These are phyloP conservation scores for Eupithecia pulchellata DNA, from an alignment of 2,888 invertebrate genomes.

Conservation along the genomic window DNA sequence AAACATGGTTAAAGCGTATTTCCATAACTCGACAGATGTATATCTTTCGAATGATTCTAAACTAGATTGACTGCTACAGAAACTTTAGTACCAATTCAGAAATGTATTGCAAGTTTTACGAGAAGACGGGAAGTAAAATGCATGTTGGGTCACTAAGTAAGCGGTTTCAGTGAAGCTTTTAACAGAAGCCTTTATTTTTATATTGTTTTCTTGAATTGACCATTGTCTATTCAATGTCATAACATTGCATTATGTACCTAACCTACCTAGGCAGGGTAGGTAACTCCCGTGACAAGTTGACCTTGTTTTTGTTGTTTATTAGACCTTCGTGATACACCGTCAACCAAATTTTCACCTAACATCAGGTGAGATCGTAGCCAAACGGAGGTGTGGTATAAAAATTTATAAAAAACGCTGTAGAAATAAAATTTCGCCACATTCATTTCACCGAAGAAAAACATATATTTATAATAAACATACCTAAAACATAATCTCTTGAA, in stretches of 20 bases:
- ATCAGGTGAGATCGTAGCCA: no score
- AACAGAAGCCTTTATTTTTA: neutral
- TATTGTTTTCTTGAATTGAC: neutral
- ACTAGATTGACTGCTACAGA: constrained; percentile 13
- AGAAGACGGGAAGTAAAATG: constrained; percentile 30
- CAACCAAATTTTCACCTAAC: no score
- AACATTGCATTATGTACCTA: neutral
- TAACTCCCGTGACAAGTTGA: no score
- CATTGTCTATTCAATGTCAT: no score
- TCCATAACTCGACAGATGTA: neutral
- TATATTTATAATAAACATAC: no score
- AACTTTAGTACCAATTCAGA: neutral
- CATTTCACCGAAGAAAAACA: no score
- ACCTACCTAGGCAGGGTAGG: neutral
- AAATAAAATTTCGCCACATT: no score
- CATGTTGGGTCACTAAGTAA: constrained; percentile 21
- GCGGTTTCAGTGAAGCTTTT: constrained; percentile 7
- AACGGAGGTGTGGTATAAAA: no score
- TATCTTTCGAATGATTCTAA: neutral
- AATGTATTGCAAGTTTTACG: constrained; percentile 19
- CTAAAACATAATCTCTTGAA: no score
- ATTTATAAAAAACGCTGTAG: no score
- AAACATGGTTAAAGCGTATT: neutral
- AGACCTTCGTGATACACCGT: no score
- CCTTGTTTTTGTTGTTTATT: no score